Evolutionary conservation across 2,113 vertebrate species (phyloP).

Genomic region (Bettongia penicillata): DNA sequence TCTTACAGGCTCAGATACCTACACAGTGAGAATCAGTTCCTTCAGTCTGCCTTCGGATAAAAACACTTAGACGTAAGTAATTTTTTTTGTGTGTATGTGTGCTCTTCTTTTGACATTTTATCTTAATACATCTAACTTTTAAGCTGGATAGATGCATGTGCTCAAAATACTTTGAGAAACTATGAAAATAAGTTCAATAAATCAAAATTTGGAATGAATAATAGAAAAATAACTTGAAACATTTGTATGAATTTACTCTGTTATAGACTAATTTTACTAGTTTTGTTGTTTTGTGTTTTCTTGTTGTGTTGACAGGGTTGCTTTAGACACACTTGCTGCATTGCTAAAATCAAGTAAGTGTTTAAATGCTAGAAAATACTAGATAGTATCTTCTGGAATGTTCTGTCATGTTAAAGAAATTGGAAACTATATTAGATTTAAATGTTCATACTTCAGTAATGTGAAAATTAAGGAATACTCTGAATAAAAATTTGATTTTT

Average conservation of each 20-base stretch:
- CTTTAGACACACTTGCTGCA: conserved; percentile 96
- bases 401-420: conserved; percentile 66
- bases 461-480: conserved; percentile 55
- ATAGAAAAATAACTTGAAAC: conserved; percentile 66
- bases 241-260: conserved; percentile 68
- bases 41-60: background rate
- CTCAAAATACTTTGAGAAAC: conserved; percentile 2
- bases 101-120: conserved; percentile 25
- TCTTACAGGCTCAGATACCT: conserved; percentile 40
- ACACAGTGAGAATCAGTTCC: background rate
- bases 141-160: background rate
- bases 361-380: conserved; percentile 78
- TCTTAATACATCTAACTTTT: conserved; percentile 55
- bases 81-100: conserved; percentile 39
- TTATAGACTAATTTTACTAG: conserved; percentile 80
- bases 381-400: conserved; percentile 63
- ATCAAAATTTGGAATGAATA: conserved; percentile 51
- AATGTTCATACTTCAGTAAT: background rate
- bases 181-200: conserved; percentile 35
- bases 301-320: conserved; percentile 91
- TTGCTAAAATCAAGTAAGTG: conserved; percentile 99
- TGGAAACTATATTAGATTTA: conserved; percentile 56
- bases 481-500: conserved; percentile 42
- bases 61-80: conserved; percentile 40
- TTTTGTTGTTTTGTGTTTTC: conserved; percentile 82